Base-by-base conservation (phyloP, 2,888 invertebrate species). In the Drosophila fulvimacula region DNA sequence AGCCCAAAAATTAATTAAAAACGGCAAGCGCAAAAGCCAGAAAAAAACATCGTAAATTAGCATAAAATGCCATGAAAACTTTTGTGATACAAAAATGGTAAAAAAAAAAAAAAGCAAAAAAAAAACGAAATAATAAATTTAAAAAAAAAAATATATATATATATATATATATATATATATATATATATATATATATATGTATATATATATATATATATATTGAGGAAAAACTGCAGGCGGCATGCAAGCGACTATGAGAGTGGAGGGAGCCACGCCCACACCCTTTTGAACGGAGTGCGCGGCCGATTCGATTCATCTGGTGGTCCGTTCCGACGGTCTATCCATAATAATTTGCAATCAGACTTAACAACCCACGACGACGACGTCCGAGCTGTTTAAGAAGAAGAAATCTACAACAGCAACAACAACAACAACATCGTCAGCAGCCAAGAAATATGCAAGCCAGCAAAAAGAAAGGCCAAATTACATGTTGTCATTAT, bases 271-370 rank as follows among this genome's bases (percentile, higher is more conserved):
- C 46, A 62, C 62, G 38, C 62, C 62, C 62, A 59, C 62, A 39
- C 19, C 60, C 38, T 32, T 46, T 3, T 10, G 59, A 32, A 30
- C 34, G 5, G n/a, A 51, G 34, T 10, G 36, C n/a, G 51, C 42
- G 32, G 55, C 42, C 55, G 6, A 21, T 24, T 34, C 42, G 19
- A 56, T 53, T 24, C 34, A 38, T 56, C n/a, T 58, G 53, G 36
- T 48, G 56, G 57, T 62, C 30, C 48, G 13, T 13, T 17, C 52
- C 38, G 30, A 19, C 36, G 41, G 19, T 69, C 56, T 71, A 71
- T 49, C 56, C 76, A 85, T 82, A 82, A 85, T 85, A 82, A 85
- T 82, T 82, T 81, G 86, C 86, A 82, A 82, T 85, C 83, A 82
- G 83, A 73, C 69, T 64, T 66, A 81, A 79, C 81, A 73, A 79